These are phyloP conservation scores for Synergus laeviventris DNA, from an alignment of 2,888 invertebrate genomes.

Conservation along the genomic window DNA sequence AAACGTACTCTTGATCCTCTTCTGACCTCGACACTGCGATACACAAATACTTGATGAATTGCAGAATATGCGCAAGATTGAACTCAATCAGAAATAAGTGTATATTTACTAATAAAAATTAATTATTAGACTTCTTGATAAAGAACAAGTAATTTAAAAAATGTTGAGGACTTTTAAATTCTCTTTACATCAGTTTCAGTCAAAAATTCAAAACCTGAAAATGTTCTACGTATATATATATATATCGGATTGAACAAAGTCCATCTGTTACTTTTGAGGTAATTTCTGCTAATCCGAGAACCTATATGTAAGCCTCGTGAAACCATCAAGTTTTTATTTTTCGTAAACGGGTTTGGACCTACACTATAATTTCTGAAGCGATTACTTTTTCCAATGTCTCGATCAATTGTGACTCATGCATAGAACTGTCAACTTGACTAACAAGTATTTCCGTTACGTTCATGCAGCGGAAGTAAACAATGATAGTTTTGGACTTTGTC, in stretches of 20 bases:
- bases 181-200: too few relatives aligned
- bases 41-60: constrained; percentile 20
- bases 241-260: not conserved
- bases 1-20: constrained; percentile 33
- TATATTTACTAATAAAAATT: not conserved
- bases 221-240: not conserved
- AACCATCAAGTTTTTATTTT: constrained; percentile 3
- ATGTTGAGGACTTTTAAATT: not conserved
- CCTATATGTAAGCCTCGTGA: not conserved
- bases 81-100: not conserved
- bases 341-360: not conserved
- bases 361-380: not conserved
- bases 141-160: not conserved
- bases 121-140: not conserved
- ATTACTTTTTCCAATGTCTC: not conserved
- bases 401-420: constrained; percentile 6
- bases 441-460: not conserved
- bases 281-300: not conserved
- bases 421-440: not conserved
- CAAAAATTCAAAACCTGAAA: not conserved
- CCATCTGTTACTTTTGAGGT: not conserved
- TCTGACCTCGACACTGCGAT: constrained; percentile 20
- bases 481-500: not conserved
- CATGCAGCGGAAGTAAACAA: not conserved
- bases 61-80: not conserved